A percentile compares a stretch with the other conserved stretches of the same genome.
Evolutionary conservation across 2,797 vertebrate species (phyloP).

Genomic region (Eleutherodactylus coqui): DNA sequence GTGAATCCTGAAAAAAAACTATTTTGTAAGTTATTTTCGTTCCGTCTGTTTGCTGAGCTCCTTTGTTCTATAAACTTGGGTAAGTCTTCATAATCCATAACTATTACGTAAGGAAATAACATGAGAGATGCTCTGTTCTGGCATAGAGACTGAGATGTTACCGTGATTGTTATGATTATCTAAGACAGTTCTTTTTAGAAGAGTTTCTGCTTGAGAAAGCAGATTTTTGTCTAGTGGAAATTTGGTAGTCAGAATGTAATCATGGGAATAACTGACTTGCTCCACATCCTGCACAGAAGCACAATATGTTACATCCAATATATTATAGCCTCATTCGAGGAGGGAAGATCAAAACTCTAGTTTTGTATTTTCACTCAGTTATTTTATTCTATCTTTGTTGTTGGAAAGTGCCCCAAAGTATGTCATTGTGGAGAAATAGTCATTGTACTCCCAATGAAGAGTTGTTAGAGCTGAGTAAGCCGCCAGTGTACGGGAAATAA

Average conservation of each 20-base stretch:
- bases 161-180: conserved; percentile 41
- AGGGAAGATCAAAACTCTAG: neutral
- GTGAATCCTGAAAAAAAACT: no score
- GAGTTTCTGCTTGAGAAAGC: conserved; percentile 36
- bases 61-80: neutral
- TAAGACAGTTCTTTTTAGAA: neutral
- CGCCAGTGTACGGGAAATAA: no score
- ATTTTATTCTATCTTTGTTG: neutral
- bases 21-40: no score
- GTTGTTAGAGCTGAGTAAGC: no score
- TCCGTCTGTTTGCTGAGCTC: no score
- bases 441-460: no score
- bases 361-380: no score
- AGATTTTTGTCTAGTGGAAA: conserved; percentile 14
- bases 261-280: conserved; percentile 7
- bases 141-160: conserved; percentile 5
- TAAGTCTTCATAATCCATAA: neutral
- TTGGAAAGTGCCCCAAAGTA: neutral
- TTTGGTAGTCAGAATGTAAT: neutral
- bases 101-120: neutral
- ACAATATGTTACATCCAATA: neutral
- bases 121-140: neutral
- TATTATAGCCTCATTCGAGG: neutral
- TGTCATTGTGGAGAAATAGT: neutral
- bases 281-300: neutral